phyloP scores from a whole-genome alignment of 2,113 vertebrate species.

The Pipa parva region DNA sequence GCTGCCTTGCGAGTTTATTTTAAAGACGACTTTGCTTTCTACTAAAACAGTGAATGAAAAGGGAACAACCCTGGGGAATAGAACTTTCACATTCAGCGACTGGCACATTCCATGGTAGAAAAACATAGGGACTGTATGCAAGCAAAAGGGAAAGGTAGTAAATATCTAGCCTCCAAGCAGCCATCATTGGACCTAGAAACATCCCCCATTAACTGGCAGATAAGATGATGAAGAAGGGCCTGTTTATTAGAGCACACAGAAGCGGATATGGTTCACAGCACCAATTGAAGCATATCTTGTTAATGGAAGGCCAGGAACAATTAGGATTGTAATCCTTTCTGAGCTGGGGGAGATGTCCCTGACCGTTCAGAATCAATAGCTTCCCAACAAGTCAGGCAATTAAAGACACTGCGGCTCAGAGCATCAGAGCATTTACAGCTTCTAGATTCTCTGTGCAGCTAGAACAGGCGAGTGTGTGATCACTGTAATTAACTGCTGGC shows the following conservation, averaged over 20 bases:
- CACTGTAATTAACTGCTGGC: slow-evolving; percentile 66
- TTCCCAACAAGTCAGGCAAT: slow-evolving; percentile 72
- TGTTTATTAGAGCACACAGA: slow-evolving; percentile 53
- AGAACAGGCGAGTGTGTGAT: slow-evolving; percentile 54
- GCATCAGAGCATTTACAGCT: slow-evolving; percentile 66
- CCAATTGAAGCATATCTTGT: slow-evolving; percentile 70
- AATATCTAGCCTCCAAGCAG: too few species aligned
- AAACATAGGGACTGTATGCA: too few species aligned
- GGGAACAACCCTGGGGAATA: too few species aligned
- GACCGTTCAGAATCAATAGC: slow-evolving; percentile 79
- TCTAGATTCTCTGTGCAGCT: slow-evolving; percentile 58
- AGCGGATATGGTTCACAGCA: slow-evolving; percentile 53
- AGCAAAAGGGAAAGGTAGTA: too few species aligned
- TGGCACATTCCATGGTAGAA: too few species aligned
- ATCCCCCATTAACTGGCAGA: background rate
- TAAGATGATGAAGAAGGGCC: slow-evolving; percentile 37
- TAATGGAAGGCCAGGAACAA: slow-evolving; percentile 76
- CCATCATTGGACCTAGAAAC: too few species aligned
- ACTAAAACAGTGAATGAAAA: too few species aligned
- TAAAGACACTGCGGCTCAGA: slow-evolving; percentile 75
- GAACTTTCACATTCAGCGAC: too few species aligned
- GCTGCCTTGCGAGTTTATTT: too few species aligned
- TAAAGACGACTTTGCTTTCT: too few species aligned
- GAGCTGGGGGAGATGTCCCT: slow-evolving; percentile 70
- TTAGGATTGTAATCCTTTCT: slow-evolving; percentile 76